These are phyloP conservation scores for Trachythela sp. DNA, from an alignment of 64 coral and sea anemone genomes.

Conservation along the genomic window DNA sequence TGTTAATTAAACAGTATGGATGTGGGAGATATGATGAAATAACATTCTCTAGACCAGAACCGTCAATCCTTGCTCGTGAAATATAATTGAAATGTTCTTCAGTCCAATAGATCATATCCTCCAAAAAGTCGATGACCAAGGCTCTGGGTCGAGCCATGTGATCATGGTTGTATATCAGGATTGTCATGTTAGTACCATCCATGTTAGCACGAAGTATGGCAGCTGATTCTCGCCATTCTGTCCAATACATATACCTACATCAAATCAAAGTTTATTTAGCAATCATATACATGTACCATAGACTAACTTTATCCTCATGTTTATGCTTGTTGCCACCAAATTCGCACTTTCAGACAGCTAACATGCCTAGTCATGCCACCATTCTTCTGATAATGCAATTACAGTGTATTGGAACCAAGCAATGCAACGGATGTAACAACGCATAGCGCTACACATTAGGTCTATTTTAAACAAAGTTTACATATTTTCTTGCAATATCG, in stretches of 20 bases:
- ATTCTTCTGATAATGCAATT: too few species aligned
- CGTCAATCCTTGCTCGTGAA: conserved; percentile 68
- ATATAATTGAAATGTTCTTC: conserved; percentile 67
- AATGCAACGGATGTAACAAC: too few species aligned
- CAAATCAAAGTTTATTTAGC: not conserved
- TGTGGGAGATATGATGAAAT: conserved; percentile 40
- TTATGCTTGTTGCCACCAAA: too few species aligned
- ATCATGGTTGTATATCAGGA: conserved; percentile 7
- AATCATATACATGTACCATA: too few species aligned
- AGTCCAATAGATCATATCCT: conserved; percentile 68
- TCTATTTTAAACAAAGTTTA: too few species aligned
- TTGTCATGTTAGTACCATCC: conserved; percentile 68
- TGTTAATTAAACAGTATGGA: conserved; percentile 52
- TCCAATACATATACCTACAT: conserved; percentile 81
- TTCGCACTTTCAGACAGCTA: too few species aligned
- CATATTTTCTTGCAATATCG: too few species aligned
- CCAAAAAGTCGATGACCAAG: conserved; percentile 74
- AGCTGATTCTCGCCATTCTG: conserved; percentile 49
- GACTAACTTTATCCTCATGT: too few species aligned
- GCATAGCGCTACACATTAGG: too few species aligned
- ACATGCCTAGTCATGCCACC: too few species aligned
- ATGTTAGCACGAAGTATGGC: conserved; percentile 76
- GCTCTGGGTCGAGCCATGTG: conserved; percentile 55
- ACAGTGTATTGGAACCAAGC: too few species aligned
- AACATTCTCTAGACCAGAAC: conserved; percentile 49